phyloP scores from a whole-genome alignment of 2,113 vertebrate species.

The Xenopus borealis region DNA sequence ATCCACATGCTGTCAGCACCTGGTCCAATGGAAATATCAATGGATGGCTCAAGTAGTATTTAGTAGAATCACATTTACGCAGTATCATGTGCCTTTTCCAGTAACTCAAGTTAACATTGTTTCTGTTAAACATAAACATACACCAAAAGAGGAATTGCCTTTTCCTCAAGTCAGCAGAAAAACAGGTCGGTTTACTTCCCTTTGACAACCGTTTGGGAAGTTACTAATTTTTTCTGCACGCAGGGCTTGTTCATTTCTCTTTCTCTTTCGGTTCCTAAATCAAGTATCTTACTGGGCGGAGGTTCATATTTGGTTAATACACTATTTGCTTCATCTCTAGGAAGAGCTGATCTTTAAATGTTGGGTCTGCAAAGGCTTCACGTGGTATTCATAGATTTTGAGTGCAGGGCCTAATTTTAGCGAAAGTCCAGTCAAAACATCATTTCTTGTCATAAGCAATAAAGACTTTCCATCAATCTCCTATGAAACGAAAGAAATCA shows the following conservation, averaged over 20 bases:
- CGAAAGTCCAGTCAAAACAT: slow-evolving; percentile 95
- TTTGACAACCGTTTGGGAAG: no score
- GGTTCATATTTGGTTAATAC: not conserved
- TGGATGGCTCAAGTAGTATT: no score
- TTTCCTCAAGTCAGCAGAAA: no score
- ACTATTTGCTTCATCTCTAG: slow-evolving; percentile 60
- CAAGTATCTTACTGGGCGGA: not conserved
- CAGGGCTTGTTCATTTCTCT: not conserved
- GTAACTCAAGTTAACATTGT: no score
- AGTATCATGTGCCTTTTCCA: no score
- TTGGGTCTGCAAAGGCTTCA: slow-evolving; percentile 94
- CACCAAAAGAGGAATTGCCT: no score
- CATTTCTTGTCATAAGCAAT: slow-evolving; percentile 96
- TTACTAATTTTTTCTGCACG: no score
- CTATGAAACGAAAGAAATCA: slow-evolving; percentile 62
- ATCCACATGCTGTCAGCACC: no score
- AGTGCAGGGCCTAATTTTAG: slow-evolving; percentile 96
- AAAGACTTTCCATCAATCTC: slow-evolving; percentile 98
- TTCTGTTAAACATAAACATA: no score
- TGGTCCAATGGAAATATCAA: no score
- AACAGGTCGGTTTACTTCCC: no score
- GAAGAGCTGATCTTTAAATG: slow-evolving; percentile 89
- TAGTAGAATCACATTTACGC: no score
- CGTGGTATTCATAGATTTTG: slow-evolving; percentile 98
- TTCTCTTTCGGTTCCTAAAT: not conserved